Conservation (phyloP, 1,140 invertebrate species). For the Drepana arcuata region DNA sequence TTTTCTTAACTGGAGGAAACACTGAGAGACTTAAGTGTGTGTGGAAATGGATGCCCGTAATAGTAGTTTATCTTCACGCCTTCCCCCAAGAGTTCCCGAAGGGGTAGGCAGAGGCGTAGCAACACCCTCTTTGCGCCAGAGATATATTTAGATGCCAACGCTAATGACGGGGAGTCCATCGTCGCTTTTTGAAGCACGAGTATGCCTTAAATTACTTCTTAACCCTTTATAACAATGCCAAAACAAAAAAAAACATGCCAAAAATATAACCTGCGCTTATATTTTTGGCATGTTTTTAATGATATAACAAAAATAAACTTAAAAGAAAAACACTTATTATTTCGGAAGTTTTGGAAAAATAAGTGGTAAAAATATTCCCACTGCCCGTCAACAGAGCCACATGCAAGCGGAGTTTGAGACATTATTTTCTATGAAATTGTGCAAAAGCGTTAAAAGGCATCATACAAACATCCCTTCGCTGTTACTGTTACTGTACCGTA, state of each 20-base stretch:
- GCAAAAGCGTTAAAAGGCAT: conserved; percentile 21
- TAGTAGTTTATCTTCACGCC: no score
- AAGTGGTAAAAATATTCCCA: conserved; percentile 21
- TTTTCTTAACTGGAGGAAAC: no score
- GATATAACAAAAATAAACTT: conserved; percentile 18
- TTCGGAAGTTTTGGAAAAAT: conserved; percentile 19
- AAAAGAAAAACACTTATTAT: conserved; percentile 17
- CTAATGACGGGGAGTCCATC: not conserved
- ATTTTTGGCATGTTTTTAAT: conserved; percentile 18
- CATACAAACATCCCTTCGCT: no score
- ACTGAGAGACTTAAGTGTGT: no score
- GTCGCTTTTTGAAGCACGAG: not conserved
- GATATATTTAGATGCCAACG: no score
- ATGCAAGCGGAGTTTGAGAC: conserved; percentile 9
- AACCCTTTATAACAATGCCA: conserved; percentile 19
- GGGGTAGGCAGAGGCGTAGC: no score
- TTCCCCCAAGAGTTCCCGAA: no score
- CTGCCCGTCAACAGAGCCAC: conserved; percentile 14
- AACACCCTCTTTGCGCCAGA: no score
- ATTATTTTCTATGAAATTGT: conserved; percentile 21
- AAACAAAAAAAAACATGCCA: conserved; percentile 12
- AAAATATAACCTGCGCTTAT: conserved; percentile 12
- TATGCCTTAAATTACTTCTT: not conserved
- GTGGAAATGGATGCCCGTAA: no score
- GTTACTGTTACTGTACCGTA: no score